Evolutionary conservation across 2,113 vertebrate species (phyloP).

Genomic region (Ursus arctos): DNA sequence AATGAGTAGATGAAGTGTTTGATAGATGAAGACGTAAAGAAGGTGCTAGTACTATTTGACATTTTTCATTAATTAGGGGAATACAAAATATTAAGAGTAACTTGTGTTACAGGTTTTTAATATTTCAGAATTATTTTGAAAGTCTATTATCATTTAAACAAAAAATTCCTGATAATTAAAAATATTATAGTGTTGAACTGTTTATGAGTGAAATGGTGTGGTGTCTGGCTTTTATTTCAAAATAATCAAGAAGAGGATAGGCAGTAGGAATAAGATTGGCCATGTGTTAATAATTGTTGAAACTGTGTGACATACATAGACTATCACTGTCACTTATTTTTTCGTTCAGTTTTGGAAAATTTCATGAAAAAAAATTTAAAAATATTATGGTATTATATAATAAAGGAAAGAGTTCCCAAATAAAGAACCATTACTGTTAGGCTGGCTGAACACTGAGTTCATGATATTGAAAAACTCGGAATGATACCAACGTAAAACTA

Average conservation of each 20-base stretch:
- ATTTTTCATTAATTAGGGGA: neutral
- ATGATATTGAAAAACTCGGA: slow-evolving; percentile 19
- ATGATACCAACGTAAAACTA: neutral
- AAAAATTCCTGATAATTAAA: slow-evolving; percentile 7
- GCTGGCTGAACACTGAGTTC: neutral
- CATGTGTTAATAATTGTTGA: neutral
- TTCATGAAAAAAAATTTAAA: neutral
- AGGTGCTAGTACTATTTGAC: neutral
- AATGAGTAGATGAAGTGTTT: slow-evolving; percentile 17
- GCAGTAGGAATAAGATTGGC: neutral
- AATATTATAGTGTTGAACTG: slow-evolving; percentile 19
- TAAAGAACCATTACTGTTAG: neutral
- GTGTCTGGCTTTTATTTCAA: slow-evolving; percentile 50
- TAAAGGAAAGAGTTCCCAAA: neutral
- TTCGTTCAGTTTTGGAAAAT: neutral
- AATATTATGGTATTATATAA: neutral
- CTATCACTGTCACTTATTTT: neutral
- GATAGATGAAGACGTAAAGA: neutral
- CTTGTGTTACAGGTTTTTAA: neutral
- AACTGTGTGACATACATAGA: neutral
- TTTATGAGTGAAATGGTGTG: neutral
- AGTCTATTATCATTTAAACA: neutral
- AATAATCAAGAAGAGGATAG: neutral
- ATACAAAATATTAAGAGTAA: neutral
- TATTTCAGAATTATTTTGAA: slow-evolving; percentile 17